These are phyloP conservation scores for Bucorvus abyssinicus DNA, from an alignment of 2,797 vertebrate genomes.

Conservation along the genomic window DNA sequence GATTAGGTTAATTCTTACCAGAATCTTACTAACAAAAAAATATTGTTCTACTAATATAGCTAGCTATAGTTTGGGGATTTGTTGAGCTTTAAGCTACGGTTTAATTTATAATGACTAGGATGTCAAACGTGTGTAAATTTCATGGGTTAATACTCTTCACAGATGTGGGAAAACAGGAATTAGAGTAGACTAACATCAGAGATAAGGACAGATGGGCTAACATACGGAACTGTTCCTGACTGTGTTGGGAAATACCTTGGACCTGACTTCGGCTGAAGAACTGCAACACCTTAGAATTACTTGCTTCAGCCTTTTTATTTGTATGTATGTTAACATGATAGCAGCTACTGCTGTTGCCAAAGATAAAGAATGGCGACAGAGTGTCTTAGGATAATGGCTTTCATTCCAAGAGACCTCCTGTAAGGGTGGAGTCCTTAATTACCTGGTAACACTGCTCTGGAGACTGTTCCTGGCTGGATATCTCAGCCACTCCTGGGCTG, in stretches of 20 bases:
- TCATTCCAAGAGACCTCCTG: neutral
- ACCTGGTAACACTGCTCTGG: too few species aligned
- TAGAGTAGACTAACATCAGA: neutral
- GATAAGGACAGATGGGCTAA: neutral
- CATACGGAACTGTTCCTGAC: neutral
- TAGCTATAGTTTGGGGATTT: neutral
- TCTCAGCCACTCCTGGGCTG: too few species aligned
- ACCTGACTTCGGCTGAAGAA: neutral
- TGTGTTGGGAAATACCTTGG: neutral
- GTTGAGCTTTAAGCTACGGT: neutral
- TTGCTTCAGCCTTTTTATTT: neutral
- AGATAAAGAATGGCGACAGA: neutral
- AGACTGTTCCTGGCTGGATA: too few species aligned
- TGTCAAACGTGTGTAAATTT: neutral
- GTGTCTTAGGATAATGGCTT: neutral
- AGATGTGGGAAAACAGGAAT: neutral
- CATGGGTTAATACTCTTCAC: neutral
- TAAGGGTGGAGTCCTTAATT: too few species aligned
- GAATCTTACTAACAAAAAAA: neutral
- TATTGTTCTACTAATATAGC: neutral
- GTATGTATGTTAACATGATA: neutral
- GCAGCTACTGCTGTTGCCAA: neutral
- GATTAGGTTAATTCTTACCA: neutral
- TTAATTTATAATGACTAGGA: neutral
- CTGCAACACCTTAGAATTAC: neutral